These are phyloP conservation scores for Ambastaia sidthimunki DNA, from an alignment of 2,797 vertebrate species.

Conservation along the genomic window DNA sequence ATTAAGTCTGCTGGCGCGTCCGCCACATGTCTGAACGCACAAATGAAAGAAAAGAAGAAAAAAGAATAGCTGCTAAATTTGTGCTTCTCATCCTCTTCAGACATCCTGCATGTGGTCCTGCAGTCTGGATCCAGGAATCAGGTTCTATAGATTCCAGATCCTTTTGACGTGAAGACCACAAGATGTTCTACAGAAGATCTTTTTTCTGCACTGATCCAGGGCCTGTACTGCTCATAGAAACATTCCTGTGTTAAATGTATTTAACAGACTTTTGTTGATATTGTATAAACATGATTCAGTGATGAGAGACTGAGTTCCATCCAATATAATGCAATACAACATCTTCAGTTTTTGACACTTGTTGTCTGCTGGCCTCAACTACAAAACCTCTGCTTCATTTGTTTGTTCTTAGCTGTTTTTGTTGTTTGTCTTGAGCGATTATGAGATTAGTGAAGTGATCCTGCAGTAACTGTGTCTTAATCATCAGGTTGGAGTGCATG, in stretches of 20 bases:
- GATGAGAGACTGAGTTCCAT: too few relatives aligned
- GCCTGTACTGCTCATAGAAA: not conserved
- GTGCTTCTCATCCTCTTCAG: not conserved
- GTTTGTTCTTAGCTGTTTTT: too few relatives aligned
- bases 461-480: slow-evolving; percentile 2
- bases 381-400: too few relatives aligned
- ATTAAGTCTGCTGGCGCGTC: not conserved
- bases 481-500: not conserved
- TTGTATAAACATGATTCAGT: too few relatives aligned
- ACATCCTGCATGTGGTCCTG: not conserved
- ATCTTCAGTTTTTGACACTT: too few relatives aligned
- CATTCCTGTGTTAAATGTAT: not conserved
- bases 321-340: too few relatives aligned
- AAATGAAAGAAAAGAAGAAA: not conserved
- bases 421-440: too few relatives aligned
- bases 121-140: slow-evolving; percentile 3
- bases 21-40: slow-evolving; percentile 20
- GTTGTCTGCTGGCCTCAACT: too few relatives aligned
- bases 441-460: too few relatives aligned
- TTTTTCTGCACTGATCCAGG: not conserved
- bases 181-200: not conserved
- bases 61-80: not conserved
- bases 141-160: not conserved
- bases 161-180: not conserved
- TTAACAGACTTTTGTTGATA: too few relatives aligned